These are phyloP conservation scores for Meta bourneti DNA, from an alignment of 2,888 invertebrate genomes.

Conservation along the genomic window DNA sequence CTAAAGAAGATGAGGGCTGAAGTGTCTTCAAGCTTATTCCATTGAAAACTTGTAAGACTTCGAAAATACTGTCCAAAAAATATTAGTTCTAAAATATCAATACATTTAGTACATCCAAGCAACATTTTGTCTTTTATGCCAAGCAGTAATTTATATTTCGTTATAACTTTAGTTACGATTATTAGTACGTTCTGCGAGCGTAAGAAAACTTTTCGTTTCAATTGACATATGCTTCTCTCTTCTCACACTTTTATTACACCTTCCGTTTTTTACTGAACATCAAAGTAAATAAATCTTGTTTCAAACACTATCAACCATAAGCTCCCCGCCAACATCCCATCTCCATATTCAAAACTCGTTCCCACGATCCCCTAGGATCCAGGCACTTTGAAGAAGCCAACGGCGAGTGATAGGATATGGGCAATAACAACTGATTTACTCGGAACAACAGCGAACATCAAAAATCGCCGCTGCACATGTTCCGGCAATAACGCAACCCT, in stretches of 20 bases:
- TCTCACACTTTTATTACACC: neutral
- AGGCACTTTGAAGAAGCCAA: neutral
- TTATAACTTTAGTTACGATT: too few species aligned
- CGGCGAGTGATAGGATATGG: neutral
- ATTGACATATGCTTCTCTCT: neutral
- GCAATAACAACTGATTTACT: constrained; percentile 16
- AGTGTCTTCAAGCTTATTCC: too few species aligned
- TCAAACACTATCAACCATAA: neutral
- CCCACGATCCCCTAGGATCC: neutral
- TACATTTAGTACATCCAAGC: too few species aligned
- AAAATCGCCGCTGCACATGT: constrained; percentile 48
- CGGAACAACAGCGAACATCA: constrained; percentile 20
- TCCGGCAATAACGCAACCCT: constrained; percentile 37
- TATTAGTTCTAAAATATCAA: too few species aligned
- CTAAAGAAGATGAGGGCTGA: too few species aligned
- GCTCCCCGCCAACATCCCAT: neutral
- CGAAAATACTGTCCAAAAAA: too few species aligned
- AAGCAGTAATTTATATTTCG: too few species aligned
- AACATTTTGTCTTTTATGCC: too few species aligned
- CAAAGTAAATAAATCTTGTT: neutral
- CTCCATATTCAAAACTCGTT: neutral
- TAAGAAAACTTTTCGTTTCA: too few species aligned
- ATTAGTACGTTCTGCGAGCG: too few species aligned
- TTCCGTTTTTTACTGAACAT: neutral
- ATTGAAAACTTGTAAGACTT: too few species aligned